Evolutionary conservation across 2,113 vertebrate genomes (phyloP).

Genomic region (Alosa alosa): DNA sequence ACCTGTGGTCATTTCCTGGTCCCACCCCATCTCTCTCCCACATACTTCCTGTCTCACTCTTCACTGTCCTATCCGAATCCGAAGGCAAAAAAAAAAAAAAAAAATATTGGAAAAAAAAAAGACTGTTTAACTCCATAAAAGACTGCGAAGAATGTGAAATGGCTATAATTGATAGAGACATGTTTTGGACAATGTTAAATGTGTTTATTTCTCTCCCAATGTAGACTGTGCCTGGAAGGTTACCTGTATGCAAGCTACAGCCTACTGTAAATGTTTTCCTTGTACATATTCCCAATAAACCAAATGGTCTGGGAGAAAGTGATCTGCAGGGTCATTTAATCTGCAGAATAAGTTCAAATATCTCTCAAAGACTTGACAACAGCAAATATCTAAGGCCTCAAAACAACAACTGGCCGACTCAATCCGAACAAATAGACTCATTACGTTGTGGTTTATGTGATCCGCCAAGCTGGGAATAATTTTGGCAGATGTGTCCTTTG

Average conservation of each 20-base stretch:
- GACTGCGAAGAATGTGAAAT: background rate
- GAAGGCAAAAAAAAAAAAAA: no score
- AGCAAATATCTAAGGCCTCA: slow-evolving; percentile 57
- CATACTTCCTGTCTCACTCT: no score
- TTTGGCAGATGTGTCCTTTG: slow-evolving; percentile 53
- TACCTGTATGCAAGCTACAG: background rate
- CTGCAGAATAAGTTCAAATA: slow-evolving; percentile 23
- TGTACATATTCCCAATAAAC: background rate
- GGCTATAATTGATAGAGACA: background rate
- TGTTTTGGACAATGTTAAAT: background rate
- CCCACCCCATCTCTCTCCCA: no score
- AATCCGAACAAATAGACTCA: slow-evolving; percentile 56
- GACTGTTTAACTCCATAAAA: background rate
- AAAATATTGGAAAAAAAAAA: no score
- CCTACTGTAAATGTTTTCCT: background rate
- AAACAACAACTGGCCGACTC: slow-evolving; percentile 58
- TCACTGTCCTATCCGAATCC: no score
- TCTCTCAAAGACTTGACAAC: slow-evolving; percentile 52
- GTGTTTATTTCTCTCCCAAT: background rate
- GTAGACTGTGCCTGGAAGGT: background rate
- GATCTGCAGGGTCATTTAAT: slow-evolving; percentile 7
- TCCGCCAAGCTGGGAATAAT: slow-evolving; percentile 64
- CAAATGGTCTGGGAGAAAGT: background rate
- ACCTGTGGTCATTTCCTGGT: no score
- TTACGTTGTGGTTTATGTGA: slow-evolving; percentile 58